These are phyloP conservation scores for Pipistrellus kuhlii DNA, from an alignment of 2,797 vertebrate genomes.

Conservation along the genomic window DNA sequence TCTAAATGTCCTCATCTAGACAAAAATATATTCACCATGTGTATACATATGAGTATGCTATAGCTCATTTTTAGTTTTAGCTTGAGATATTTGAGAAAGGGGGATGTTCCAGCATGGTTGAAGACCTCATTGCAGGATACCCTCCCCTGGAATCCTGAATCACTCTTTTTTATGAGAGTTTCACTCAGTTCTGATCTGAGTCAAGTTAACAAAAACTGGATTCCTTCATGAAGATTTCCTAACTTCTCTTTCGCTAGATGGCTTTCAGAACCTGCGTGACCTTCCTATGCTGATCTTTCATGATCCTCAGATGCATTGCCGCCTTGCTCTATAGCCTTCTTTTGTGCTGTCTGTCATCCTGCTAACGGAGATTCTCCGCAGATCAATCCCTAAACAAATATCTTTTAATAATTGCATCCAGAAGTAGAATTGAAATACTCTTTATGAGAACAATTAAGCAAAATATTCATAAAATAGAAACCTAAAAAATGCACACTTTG, in stretches of 20 bases:
- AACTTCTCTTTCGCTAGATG: conserved; percentile 56
- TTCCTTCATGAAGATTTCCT: conserved; percentile 43
- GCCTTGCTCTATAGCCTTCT: background rate
- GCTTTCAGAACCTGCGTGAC: conserved; percentile 23
- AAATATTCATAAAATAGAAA: conserved; percentile 14
- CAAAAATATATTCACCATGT: background rate
- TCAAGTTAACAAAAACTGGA: conserved; percentile 44
- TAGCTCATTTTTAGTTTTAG: background rate
- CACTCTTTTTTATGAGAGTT: background rate
- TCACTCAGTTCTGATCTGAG: conserved; percentile 28
- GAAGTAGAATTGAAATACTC: conserved; percentile 11
- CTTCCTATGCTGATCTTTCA: background rate
- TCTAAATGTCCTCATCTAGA: background rate
- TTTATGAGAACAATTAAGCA: background rate
- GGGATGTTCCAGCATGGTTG: background rate
- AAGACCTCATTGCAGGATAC: background rate
- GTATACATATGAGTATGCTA: background rate
- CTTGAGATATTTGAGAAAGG: background rate
- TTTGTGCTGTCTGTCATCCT: background rate
- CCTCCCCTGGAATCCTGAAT: background rate
- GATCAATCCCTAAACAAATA: background rate
- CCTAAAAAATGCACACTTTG: background rate
- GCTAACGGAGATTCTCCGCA: background rate
- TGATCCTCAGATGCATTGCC: background rate
- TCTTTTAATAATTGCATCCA: conserved; percentile 41